Conservation (phyloP, 2,113 vertebrate genomes). For the Burhinus bistriatus region DNA sequence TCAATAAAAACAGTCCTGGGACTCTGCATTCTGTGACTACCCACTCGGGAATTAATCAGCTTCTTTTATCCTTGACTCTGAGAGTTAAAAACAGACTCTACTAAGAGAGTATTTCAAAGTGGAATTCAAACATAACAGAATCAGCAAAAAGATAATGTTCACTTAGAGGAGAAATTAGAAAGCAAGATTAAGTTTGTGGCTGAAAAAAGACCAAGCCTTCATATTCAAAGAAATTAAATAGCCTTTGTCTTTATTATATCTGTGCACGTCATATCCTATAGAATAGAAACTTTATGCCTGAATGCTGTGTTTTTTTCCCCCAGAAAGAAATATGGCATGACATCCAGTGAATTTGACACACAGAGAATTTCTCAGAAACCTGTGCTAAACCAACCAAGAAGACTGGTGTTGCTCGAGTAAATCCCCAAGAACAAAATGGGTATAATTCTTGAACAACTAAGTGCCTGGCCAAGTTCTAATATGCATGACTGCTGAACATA, state of each 20-base stretch:
- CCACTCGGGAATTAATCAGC: neutral
- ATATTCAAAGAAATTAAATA: neutral
- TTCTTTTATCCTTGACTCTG: neutral
- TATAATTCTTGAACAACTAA: neutral
- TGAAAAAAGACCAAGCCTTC: neutral
- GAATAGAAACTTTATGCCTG: neutral
- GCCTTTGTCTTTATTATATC: neutral
- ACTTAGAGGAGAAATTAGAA: neutral
- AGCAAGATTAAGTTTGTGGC: neutral
- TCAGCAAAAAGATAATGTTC: neutral
- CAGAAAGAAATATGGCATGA: neutral
- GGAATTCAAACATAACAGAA: neutral
- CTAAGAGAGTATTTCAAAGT: neutral
- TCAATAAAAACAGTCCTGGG: neutral
- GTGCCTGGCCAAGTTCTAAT: neutral
- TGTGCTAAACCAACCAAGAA: neutral
- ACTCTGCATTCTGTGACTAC: neutral
- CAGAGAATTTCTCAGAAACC: neutral
- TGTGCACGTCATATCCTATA: neutral
- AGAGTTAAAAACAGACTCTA: neutral
- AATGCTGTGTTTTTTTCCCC: fast-evolving
- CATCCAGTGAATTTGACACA: neutral
- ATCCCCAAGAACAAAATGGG: neutral
- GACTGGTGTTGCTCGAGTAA: neutral
- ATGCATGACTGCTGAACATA: neutral